phyloP scores from a whole-genome alignment of 2,797 vertebrate species.

The Clarias pachynema region DNA sequence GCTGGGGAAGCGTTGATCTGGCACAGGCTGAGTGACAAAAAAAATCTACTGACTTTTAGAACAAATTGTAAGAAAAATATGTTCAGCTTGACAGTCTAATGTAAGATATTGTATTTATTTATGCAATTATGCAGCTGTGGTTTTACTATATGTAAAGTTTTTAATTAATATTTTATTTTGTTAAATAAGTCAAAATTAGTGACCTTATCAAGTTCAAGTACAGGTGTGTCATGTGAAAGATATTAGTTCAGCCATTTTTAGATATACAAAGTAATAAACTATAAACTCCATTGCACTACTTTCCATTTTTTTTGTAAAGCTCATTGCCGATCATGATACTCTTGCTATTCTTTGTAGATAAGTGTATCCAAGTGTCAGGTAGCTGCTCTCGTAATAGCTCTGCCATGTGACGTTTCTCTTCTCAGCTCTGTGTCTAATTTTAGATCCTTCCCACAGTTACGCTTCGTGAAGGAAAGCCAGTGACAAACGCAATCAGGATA shows the following conservation, averaged over 20 bases:
- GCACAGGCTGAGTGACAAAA: background rate
- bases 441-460: slow-evolving; percentile 60
- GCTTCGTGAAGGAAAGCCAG: slow-evolving; percentile 58
- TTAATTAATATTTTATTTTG: background rate
- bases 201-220: background rate
- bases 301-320: background rate
- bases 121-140: background rate
- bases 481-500: slow-evolving; percentile 46
- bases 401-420: slow-evolving; percentile 60
- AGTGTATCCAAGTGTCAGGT: background rate
- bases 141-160: background rate
- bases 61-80: background rate
- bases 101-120: no score
- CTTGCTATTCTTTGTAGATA: background rate
- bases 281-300: background rate
- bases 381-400: slow-evolving; percentile 53
- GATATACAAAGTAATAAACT: background rate
- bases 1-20: background rate
- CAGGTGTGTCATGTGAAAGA: background rate
- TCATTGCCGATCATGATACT: background rate
- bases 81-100: background rate
- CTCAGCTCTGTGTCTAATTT: slow-evolving; percentile 70
- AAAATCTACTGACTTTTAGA: background rate
- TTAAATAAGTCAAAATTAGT: no score
- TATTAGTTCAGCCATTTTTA: background rate